Evolutionary conservation across 2,888 invertebrate species (phyloP).

Genomic region (Zygothrica quintamaculata): DNA sequence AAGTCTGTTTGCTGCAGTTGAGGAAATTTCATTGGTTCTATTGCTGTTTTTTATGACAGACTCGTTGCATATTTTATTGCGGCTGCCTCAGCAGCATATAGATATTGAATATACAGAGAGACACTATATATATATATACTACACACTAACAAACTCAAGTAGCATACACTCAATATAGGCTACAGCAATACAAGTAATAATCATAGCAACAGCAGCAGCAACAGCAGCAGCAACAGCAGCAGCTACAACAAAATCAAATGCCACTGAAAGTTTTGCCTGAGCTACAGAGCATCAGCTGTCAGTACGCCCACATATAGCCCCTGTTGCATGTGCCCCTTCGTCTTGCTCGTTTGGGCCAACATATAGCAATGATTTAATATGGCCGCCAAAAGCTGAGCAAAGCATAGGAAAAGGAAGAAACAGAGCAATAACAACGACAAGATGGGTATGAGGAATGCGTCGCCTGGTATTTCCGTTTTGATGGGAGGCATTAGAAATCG

Average conservation of each 20-base stretch:
- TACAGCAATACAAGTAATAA: conserved; percentile 57
- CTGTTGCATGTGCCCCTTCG: neutral
- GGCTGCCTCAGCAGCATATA: conserved; percentile 54
- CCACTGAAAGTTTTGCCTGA: conserved; percentile 71
- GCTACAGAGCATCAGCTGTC: conserved; percentile 31
- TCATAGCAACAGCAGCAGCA: conserved; percentile 49
- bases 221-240: conserved; percentile 19
- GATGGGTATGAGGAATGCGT: neutral
- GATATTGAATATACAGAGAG: conserved; percentile 14
- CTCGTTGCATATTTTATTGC: conserved; percentile 52
- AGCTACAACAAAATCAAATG: too few species aligned
- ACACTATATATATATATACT: conserved; percentile 12
- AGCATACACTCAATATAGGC: conserved; percentile 38
- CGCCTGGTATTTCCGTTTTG: conserved; percentile 51
- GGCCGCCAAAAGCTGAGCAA: conserved; percentile 50
- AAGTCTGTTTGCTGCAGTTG: conserved; percentile 2
- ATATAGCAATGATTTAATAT: conserved; percentile 64
- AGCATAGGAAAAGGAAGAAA: conserved; percentile 16
- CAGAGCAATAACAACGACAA: neutral
- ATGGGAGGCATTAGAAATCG: conserved; percentile 57
- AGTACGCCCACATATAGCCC: conserved; percentile 12
- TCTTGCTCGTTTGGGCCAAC: conserved; percentile 4
- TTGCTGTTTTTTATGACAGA: conserved; percentile 35
- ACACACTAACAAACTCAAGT: conserved; percentile 40
- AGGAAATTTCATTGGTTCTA: conserved; percentile 13